phyloP scores from a whole-genome alignment of 2,888 invertebrate species.

The Lomographa bimaculata region DNA sequence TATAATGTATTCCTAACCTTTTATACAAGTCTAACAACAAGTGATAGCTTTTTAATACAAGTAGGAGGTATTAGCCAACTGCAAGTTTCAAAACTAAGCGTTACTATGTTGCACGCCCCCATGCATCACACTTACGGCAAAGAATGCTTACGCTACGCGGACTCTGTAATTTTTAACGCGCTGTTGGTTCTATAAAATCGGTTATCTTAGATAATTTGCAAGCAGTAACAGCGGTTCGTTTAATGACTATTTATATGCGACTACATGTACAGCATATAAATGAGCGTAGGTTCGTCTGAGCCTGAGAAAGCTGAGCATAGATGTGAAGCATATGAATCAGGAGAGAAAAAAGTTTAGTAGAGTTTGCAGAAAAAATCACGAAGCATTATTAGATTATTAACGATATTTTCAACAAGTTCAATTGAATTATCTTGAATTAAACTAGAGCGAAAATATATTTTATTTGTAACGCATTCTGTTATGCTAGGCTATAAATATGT shows the following conservation, averaged over 20 bases:
- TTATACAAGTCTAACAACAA: conserved; percentile 1
- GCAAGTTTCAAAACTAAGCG: conserved; percentile 36
- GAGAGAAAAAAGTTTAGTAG: too few species aligned
- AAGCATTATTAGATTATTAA: too few species aligned
- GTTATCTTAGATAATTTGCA: conserved; percentile 29
- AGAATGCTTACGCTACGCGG: conserved; percentile 21
- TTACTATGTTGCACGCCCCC: conserved; percentile 42
- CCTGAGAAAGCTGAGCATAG: conserved; percentile 7
- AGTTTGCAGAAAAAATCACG: too few species aligned
- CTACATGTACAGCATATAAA: conserved; percentile 8
- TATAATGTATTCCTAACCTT: too few species aligned
- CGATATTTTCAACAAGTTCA: too few species aligned
- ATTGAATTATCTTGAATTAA: too few species aligned
- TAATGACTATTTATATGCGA: conserved; percentile 15
- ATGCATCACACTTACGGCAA: conserved; percentile 30
- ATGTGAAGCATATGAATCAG: not conserved
- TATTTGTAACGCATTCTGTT: too few species aligned
- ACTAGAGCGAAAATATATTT: too few species aligned
- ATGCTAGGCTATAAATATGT: too few species aligned
- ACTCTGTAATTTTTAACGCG: conserved; percentile 45
- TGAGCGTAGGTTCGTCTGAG: not conserved
- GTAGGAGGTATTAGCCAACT: conserved; percentile 10
- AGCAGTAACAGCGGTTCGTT: conserved; percentile 6
- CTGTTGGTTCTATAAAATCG: conserved; percentile 40
- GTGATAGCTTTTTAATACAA: conserved; percentile 4